A percentile compares a stretch with the other conserved stretches of the same genome.
Evolutionary conservation across 2,888 invertebrate genomes (phyloP).

Genomic region (Drosophila kanekoi): DNA sequence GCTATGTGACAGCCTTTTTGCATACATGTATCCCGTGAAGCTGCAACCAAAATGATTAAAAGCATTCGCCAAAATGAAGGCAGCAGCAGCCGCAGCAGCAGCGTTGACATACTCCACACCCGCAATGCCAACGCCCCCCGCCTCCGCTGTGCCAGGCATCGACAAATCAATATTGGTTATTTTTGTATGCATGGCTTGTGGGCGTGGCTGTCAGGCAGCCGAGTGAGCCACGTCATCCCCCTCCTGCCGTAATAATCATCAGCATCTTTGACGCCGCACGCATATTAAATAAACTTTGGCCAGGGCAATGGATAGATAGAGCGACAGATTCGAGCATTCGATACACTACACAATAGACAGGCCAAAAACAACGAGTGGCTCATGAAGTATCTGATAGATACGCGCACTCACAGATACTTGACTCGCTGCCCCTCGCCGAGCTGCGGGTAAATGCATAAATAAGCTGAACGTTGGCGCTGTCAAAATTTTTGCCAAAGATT

Average conservation of each 20-base stretch:
- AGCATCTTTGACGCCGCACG: conserved; percentile 77
- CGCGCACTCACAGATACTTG: conserved; percentile 38
- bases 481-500: conserved; percentile 33
- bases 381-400: conserved; percentile 53
- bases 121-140: conserved; percentile 1
- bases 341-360: conserved; percentile 53
- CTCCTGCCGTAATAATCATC: conserved; percentile 72
- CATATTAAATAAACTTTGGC: conserved; percentile 76
- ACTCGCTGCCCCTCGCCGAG: conserved; percentile 6
- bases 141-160: conserved; percentile 18
- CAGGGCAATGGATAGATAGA: conserved; percentile 24
- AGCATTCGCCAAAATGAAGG: conserved; percentile 55
- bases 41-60: conserved; percentile 62
- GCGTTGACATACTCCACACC: conserved; percentile 41
- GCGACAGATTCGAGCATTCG: conserved; percentile 39
- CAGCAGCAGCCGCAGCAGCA: conserved; percentile 41
- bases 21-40: conserved; percentile 50
- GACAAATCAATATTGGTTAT: conserved; percentile 79
- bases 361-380: conserved; percentile 25
- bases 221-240: conserved; percentile 1
- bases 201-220: conserved; percentile 55
- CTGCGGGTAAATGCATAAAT: conserved; percentile 57
- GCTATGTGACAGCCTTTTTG: conserved; percentile 44
- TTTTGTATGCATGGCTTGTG: conserved; percentile 75
- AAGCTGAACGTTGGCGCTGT: conserved; percentile 35